phyloP scores from a whole-genome alignment of 2,888 invertebrate genomes.

The Lithophane ornitopus region DNA sequence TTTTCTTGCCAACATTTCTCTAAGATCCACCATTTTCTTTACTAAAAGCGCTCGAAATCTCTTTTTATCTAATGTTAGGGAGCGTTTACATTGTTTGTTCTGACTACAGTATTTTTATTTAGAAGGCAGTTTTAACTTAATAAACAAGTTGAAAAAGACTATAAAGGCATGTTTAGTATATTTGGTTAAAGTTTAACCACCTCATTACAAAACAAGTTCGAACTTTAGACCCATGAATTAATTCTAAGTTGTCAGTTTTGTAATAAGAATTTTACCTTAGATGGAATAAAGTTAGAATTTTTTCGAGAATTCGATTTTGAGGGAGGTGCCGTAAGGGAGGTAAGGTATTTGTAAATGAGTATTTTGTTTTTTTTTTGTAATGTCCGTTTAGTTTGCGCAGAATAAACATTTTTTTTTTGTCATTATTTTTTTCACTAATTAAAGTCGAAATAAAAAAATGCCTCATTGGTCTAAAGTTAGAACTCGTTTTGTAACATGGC shows the following conservation, averaged over 20 bases:
- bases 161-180: not conserved
- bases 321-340: no score
- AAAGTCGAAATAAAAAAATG: no score
- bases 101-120: not conserved
- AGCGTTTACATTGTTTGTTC: slow-evolving; percentile 16
- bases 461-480: not conserved
- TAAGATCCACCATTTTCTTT: slow-evolving; percentile 52
- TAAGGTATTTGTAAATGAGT: no score
- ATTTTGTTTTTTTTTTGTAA: no score
- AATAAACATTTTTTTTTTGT: no score
- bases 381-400: no score
- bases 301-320: not conserved
- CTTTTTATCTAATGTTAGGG: slow-evolving; percentile 48
- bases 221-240: not conserved
- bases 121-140: not conserved
- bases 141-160: not conserved
- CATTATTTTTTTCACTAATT: no score
- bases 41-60: slow-evolving; percentile 57
- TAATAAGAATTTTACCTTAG: not conserved
- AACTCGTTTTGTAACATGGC: not conserved
- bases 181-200: not conserved
- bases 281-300: not conserved
- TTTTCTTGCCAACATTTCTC: slow-evolving; percentile 50
- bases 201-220: not conserved
- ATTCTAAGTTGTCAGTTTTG: not conserved